phyloP scores from a whole-genome alignment of 2,797 vertebrate species.

The Microchirus variegatus region DNA sequence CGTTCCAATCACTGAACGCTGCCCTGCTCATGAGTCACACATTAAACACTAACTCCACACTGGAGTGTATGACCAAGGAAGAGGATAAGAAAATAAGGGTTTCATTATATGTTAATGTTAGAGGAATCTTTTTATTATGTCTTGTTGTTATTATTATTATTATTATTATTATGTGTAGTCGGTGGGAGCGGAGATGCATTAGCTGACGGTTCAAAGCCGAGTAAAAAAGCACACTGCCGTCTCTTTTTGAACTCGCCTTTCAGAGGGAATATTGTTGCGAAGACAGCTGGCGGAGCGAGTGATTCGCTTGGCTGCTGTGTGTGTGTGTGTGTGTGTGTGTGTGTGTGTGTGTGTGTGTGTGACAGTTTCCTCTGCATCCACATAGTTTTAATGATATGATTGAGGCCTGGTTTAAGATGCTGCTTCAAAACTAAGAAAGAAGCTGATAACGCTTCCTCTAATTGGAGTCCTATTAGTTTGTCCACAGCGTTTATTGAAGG shows the following conservation, averaged over 20 bases:
- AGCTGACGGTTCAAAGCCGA: conserved; percentile 62
- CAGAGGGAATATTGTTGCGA: conserved; percentile 63
- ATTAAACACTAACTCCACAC: conserved; percentile 32
- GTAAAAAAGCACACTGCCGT: conserved; percentile 53
- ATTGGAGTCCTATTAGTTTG: conserved; percentile 6
- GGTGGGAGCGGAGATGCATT: conserved; percentile 29
- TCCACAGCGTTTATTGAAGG: conserved; percentile 23
- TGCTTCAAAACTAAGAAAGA: conserved; percentile 30
- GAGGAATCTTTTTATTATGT: conserved; percentile 34
- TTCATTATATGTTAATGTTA: conserved; percentile 39
- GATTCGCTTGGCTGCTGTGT: conserved; percentile 46
- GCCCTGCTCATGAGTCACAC: conserved; percentile 41
- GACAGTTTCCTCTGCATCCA: conserved; percentile 48
- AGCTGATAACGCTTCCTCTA: conserved; percentile 16
- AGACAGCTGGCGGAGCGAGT: conserved; percentile 57
- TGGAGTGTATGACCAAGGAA: conserved; percentile 17
- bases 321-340: conserved; percentile 26
- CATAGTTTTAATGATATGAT: conserved; percentile 68
- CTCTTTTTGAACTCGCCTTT: conserved; percentile 72
- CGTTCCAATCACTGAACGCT: conserved; percentile 29
- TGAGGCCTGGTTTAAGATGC: conserved; percentile 42
- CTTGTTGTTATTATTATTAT: neutral
- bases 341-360: conserved; percentile 33
- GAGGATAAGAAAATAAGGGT: conserved; percentile 41
- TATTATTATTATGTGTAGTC: too few relatives aligned